phyloP scores from a whole-genome alignment of 2,797 vertebrate genomes.

The Gallinago nigripennis region DNA sequence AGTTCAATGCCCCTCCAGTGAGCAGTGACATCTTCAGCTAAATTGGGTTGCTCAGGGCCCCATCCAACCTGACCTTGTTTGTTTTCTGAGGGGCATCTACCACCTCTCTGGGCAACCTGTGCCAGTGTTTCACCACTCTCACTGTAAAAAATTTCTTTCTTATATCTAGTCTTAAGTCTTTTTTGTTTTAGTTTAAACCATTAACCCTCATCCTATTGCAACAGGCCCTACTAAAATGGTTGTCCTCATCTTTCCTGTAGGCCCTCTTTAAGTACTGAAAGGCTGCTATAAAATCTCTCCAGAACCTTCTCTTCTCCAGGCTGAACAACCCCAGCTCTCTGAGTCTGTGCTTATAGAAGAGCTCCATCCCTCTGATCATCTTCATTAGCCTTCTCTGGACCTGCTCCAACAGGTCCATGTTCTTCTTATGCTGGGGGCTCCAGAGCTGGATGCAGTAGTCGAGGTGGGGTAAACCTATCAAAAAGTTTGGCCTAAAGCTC shows the following conservation, averaged over 20 bases:
- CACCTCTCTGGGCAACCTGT: not conserved
- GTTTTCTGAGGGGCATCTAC: not conserved
- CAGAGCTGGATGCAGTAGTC: not conserved
- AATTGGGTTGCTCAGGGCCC: not conserved
- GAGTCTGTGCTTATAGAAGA: not conserved
- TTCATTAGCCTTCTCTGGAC: not conserved
- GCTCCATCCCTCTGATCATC: not conserved
- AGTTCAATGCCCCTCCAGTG: not conserved
- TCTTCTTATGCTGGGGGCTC: not conserved
- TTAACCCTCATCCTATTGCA: not conserved
- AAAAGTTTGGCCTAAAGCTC: constrained; percentile 1
- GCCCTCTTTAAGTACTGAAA: not conserved
- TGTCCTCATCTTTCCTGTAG: not conserved
- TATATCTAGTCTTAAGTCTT: not conserved
- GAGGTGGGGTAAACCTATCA: not conserved
- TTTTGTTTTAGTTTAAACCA: not conserved
- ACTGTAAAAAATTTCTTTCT: not conserved
- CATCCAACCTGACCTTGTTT: not conserved
- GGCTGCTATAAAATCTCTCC: not conserved
- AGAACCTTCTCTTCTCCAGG: not conserved
- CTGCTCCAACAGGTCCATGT: not conserved
- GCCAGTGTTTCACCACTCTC: not conserved
- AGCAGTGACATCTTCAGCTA: not conserved
- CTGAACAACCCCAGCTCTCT: not conserved
- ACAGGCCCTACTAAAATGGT: not conserved